phyloP scores from a whole-genome alignment of 1,140 invertebrate genomes.

The Bombus terrestris region DNA sequence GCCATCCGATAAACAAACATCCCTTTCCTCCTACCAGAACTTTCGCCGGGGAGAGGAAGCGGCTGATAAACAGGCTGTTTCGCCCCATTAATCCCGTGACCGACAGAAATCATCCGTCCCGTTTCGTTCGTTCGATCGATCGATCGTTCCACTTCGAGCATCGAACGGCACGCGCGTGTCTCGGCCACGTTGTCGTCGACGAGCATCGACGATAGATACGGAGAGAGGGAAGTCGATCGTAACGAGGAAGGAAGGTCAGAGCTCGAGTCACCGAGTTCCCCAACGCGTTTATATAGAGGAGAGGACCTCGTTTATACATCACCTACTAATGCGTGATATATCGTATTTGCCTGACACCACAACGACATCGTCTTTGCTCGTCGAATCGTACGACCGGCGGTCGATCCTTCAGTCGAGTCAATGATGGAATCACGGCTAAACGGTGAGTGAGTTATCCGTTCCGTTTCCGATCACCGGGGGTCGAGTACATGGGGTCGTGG shows the following conservation, averaged over 20 bases:
- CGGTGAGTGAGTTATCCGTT: slow-evolving; percentile 11
- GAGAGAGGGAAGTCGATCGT: slow-evolving; percentile 2
- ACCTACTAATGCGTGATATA: slow-evolving; percentile 37
- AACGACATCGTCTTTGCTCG: background rate
- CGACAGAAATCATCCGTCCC: slow-evolving; percentile 30
- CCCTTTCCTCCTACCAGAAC: background rate
- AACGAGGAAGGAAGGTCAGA: slow-evolving; percentile 64
- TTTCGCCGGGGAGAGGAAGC: background rate
- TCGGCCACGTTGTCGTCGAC: background rate
- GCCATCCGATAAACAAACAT: slow-evolving; percentile 37
- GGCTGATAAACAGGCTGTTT: slow-evolving; percentile 11
- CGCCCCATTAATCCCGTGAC: slow-evolving; percentile 35
- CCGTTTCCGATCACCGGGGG: background rate
- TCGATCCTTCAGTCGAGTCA: background rate
- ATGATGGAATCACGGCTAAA: too few species aligned
- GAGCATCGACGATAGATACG: slow-evolving; percentile 7
- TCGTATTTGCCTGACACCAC: slow-evolving; percentile 7
- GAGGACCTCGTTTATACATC: slow-evolving; percentile 54
- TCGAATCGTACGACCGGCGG: background rate
- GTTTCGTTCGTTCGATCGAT: slow-evolving; percentile 16
- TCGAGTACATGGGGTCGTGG: too few species aligned
- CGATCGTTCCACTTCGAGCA: background rate
- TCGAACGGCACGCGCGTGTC: background rate
- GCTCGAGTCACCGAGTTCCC: slow-evolving; percentile 58
- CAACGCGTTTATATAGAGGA: slow-evolving; percentile 72